Evolutionary conservation across 2,113 vertebrate species (phyloP).

Genomic region (Chloebia gouldiae): DNA sequence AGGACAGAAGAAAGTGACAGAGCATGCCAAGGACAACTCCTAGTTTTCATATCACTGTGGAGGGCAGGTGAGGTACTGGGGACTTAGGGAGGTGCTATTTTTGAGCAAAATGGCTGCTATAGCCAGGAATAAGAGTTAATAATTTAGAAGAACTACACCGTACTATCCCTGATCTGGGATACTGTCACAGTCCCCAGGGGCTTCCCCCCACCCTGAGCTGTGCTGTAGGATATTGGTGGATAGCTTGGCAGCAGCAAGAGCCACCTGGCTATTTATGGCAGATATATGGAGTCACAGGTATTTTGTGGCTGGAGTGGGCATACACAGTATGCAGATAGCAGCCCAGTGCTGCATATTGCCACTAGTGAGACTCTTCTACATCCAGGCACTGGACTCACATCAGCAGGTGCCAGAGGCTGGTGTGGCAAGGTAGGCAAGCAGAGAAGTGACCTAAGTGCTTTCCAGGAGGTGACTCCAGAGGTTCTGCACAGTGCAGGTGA

Average conservation of each 20-base stretch:
- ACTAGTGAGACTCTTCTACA: neutral
- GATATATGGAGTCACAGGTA: neutral
- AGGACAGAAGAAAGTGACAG: neutral
- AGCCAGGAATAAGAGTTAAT: neutral
- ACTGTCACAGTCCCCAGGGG: rapidly evolving
- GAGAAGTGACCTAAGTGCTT: neutral
- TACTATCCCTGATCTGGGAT: neutral
- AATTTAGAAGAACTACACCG: neutral
- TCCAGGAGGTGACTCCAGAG: neutral
- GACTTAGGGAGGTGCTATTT: neutral
- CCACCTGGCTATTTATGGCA: neutral
- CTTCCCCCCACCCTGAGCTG: neutral
- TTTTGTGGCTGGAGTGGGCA: neutral
- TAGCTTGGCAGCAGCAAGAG: neutral
- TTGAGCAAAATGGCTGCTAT: neutral
- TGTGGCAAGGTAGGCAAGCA: neutral
- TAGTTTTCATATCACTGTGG: neutral
- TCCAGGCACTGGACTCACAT: neutral
- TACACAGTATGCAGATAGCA: neutral
- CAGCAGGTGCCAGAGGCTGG: neutral
- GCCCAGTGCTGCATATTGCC: neutral
- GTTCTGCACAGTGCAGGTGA: conserved; percentile 46
- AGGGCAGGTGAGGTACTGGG: neutral
- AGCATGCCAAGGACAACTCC: neutral
- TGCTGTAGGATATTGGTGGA: neutral